These are phyloP conservation scores for Ruditapes philippinarum DNA, from an alignment of 1,140 invertebrate genomes.

Conservation along the genomic window DNA sequence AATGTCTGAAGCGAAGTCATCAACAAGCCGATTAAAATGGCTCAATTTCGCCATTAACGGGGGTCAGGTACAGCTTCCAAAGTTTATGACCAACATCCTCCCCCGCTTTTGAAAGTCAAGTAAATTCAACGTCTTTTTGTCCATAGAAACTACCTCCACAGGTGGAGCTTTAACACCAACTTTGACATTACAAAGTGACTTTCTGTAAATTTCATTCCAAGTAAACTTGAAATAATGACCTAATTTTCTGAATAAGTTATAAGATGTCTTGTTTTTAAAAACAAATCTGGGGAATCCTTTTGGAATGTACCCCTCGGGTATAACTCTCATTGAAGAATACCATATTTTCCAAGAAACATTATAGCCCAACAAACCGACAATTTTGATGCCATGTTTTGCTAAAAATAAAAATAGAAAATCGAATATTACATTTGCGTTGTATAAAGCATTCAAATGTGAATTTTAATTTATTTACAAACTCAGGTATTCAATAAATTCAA, in stretches of 20 bases:
- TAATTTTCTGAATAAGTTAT: neutral
- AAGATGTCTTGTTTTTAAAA: neutral
- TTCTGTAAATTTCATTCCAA: neutral
- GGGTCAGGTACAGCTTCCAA: constrained; percentile 82
- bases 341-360: neutral
- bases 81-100: constrained; percentile 77
- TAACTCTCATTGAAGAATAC: neutral
- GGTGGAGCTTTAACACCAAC: constrained; percentile 42
- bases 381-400: neutral
- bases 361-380: neutral
- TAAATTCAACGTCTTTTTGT: constrained; percentile 58
- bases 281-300: neutral
- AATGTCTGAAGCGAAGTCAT: constrained; percentile 68
- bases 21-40: constrained; percentile 67
- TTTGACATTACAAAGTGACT: neutral
- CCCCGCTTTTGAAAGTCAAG: constrained; percentile 69
- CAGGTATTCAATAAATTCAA: no score
- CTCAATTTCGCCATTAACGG: constrained; percentile 74
- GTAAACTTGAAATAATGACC: neutral
- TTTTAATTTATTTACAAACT: no score
- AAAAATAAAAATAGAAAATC: no score
- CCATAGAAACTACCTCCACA: constrained; percentile 56
- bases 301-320: neutral
- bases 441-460: no score
- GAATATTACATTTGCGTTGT: neutral